These are phyloP conservation scores for Malurus splendens DNA, from an alignment of 2,797 vertebrate genomes.

Conservation along the genomic window DNA sequence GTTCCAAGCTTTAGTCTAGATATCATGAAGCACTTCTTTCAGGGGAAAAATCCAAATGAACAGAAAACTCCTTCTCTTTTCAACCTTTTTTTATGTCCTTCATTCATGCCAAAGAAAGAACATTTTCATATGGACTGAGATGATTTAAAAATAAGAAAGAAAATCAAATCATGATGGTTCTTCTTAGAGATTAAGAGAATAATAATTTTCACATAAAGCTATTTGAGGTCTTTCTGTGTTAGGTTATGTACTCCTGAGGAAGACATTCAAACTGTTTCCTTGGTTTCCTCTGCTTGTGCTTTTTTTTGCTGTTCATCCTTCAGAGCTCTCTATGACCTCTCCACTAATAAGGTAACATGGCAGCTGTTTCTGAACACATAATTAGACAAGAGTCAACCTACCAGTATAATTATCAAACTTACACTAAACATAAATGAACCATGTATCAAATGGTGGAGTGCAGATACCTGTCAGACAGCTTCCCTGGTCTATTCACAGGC, in stretches of 20 bases:
- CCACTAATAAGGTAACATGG: not conserved
- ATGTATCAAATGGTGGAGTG: rapidly evolving
- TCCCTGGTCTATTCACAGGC: not conserved
- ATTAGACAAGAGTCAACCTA: not conserved
- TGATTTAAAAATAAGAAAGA: not conserved
- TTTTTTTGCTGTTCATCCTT: not conserved
- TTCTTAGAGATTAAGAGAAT: not conserved
- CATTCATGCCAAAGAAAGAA: not conserved
- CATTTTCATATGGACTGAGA: not conserved
- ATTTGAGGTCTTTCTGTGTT: not conserved
- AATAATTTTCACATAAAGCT: not conserved
- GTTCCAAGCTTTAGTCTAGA: not conserved
- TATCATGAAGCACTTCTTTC: not conserved
- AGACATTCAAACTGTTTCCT: not conserved
- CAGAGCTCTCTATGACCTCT: not conserved
- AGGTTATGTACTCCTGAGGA: not conserved
- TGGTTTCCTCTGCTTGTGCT: not conserved
- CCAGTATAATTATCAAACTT: not conserved
- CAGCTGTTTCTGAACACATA: not conserved
- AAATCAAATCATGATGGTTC: not conserved
- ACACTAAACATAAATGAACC: not conserved
- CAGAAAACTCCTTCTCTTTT: not conserved
- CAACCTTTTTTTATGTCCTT: not conserved
- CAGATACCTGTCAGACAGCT: not conserved
- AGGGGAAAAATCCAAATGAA: rapidly evolving